Evolutionary conservation across 1,140 invertebrate species (phyloP), one percentile per base, ranked within the genome.

Genomic region (Limonius californicus): DNA sequence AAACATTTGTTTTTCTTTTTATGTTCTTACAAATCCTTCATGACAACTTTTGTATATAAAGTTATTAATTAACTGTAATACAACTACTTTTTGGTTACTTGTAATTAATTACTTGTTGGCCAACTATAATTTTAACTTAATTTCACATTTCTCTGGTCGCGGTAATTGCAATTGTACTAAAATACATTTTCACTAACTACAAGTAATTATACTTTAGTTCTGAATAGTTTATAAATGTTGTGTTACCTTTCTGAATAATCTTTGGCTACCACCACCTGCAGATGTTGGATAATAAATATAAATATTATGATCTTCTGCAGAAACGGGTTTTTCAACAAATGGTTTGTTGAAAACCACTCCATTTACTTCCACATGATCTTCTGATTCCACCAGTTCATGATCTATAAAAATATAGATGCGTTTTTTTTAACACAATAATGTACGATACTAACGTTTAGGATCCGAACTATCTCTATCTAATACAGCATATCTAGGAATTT

Each of bases 271-370:
- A 1, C 91, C 91, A 1, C 98, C 98, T n/a, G 97, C 98, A 2
- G 94, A 95, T 2, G 94, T 95, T 0, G 97, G 98, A 81, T 99
- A 99, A 79, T 99, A 99, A 70, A 99, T 99, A 77, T 98, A 99
- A 74, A 99, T 98, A 77, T 99, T 99, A 78, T 99, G 98, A 81
- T 99, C 97, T 81, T 99, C 98, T 0, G 98, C 98, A 16, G 94
- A 97, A 39, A 97, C 87, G 0, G 96, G 96, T 76, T 99, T 99
- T 78, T 99, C 98, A 0, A 99, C 98, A 82, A 99, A 99, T 0
- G 98, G 98, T 76, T 99, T 99, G 74, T 98, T 97, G 73, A 99
- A 99, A 1, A 92, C 88, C 18, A 95, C 87, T 2, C 96, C 96
- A 77, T 98, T 97, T 3, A 99, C 94, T 80, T 99, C 97, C 8